phyloP scores from a whole-genome alignment of 2,797 vertebrate species.

The Mergus octosetaceus region DNA sequence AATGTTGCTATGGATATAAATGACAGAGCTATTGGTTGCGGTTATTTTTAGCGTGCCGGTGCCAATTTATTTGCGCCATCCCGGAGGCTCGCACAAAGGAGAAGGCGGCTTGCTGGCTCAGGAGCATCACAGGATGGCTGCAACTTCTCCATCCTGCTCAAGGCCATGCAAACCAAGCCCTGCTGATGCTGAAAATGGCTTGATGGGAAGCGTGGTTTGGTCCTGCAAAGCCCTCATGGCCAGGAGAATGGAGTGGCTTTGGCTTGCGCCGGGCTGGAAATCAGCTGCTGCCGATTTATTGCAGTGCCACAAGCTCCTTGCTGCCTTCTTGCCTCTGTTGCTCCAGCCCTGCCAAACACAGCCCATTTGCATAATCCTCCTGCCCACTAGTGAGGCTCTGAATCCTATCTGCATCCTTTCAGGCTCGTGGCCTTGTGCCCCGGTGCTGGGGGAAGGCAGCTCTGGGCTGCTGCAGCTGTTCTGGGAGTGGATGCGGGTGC shows the following conservation, averaged over 20 bases:
- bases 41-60: conserved; percentile 76
- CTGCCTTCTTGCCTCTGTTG: not conserved
- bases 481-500: not conserved
- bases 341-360: not conserved
- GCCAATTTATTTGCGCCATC: conserved; percentile 72
- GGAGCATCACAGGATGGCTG: conserved; percentile 5
- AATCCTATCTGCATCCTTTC: conserved; percentile 38
- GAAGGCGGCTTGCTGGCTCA: conserved; percentile 11
- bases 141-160: not conserved
- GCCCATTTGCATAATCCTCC: conserved; percentile 39
- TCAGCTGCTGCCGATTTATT: not conserved
- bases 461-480: accelerated
- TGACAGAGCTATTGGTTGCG: conserved; percentile 56
- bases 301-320: not conserved
- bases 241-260: not conserved
- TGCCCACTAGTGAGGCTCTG: not conserved
- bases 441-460: not conserved
- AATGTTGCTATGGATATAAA: conserved; percentile 81
- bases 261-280: not conserved
- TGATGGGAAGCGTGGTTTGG: not conserved
- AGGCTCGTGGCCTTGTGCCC: not conserved
- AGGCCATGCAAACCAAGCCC: not conserved
- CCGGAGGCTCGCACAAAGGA: conserved; percentile 49
- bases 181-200: not conserved
- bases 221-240: not conserved